Percentiles rank a stretch among this genome's conserved stretches.
phyloP scores from a whole-genome alignment of 2,113 vertebrate genomes.

The Podarcis raffonei region DNA sequence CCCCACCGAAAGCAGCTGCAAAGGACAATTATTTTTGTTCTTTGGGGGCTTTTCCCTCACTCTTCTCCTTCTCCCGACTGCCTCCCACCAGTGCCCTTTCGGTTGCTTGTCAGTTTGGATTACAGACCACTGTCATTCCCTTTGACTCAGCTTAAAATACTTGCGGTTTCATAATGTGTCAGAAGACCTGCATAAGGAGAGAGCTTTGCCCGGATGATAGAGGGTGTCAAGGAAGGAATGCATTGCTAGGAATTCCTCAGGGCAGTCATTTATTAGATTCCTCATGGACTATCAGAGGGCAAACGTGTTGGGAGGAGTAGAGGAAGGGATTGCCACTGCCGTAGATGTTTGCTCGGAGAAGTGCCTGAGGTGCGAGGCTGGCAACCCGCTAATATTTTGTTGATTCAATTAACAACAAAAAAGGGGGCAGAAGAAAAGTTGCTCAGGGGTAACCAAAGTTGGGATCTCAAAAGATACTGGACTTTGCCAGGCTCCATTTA shows the following conservation, averaged over 20 bases:
- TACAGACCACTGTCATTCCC: constrained; percentile 67
- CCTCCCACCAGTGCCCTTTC: constrained; percentile 64
- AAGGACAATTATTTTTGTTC: constrained; percentile 26
- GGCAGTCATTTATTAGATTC: constrained; percentile 59
- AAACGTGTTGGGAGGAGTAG: neutral
- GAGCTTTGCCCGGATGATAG: constrained; percentile 62
- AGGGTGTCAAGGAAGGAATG: constrained; percentile 68
- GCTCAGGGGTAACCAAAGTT: too few relatives aligned
- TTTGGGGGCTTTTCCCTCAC: constrained; percentile 47
- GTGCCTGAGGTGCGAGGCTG: neutral
- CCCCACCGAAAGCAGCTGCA: neutral
- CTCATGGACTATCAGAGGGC: constrained; percentile 21
- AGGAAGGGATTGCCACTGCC: neutral
- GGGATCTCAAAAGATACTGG: too few relatives aligned
- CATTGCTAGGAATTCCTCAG: constrained; percentile 49
- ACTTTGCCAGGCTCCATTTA: too few relatives aligned
- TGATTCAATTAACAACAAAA: too few relatives aligned
- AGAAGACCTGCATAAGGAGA: constrained; percentile 60
- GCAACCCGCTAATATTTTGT: neutral
- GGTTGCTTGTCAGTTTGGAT: constrained; percentile 78
- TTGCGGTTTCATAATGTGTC: constrained; percentile 76
- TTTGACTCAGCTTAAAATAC: constrained; percentile 78
- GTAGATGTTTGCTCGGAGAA: neutral
- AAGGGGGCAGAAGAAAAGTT: too few relatives aligned
- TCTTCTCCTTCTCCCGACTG: constrained; percentile 42